A percentile compares a stretch with the other conserved stretches of the same genome.
Evolutionary conservation across 1,140 invertebrate species (phyloP).

Genomic region (Drosophila nasuta): DNA sequence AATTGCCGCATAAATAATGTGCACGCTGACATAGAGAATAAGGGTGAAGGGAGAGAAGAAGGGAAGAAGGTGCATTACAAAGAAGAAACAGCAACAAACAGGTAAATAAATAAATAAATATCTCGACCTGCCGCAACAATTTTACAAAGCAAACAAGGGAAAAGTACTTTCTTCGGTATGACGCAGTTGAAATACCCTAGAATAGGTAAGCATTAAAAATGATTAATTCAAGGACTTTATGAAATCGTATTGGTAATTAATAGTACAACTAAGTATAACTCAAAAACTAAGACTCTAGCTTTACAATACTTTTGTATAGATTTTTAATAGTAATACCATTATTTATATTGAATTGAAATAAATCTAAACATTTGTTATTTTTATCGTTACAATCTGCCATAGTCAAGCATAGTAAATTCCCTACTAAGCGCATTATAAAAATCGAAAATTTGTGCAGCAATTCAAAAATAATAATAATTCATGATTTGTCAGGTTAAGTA

Average conservation of each 20-base stretch:
- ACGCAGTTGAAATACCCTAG: slow-evolving; percentile 10
- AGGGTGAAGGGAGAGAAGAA: background rate
- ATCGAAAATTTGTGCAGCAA: slow-evolving; percentile 1
- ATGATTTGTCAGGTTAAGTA: slow-evolving; percentile 37
- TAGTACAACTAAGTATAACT: no score
- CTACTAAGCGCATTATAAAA: background rate
- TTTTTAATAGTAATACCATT: no score
- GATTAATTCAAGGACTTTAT: no score
- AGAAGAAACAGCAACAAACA: slow-evolving; percentile 2
- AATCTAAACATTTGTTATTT: no score
- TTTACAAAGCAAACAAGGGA: slow-evolving; percentile 46
- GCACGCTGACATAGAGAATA: slow-evolving; percentile 16
- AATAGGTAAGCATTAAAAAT: background rate
- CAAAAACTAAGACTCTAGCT: no score
- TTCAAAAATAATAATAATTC: slow-evolving; percentile 3
- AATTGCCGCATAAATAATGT: slow-evolving; percentile 63
- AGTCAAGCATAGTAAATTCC: background rate
- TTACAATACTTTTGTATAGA: no score
- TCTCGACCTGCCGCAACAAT: slow-evolving; percentile 72
- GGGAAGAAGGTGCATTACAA: slow-evolving; percentile 13
- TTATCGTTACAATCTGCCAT: background rate
- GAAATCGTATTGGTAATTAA: no score
- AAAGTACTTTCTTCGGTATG: background rate
- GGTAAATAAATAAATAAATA: slow-evolving; percentile 44
- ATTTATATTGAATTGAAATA: no score